Percentiles rank a stretch among this genome's conserved stretches.
phyloP scores from a whole-genome alignment of 2,113 vertebrate species.

The Seriola aureovittata region DNA sequence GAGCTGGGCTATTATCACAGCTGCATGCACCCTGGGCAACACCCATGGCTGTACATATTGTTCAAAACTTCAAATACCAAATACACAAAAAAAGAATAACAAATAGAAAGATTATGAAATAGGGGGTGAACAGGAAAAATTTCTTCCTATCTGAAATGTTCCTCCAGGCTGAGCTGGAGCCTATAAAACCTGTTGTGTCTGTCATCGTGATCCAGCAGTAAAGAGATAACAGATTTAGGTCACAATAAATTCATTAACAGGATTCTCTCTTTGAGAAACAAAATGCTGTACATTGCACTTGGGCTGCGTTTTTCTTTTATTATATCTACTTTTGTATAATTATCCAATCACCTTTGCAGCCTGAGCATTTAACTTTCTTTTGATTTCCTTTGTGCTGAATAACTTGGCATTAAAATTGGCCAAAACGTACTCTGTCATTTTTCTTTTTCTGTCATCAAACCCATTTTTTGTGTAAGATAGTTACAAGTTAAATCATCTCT shows the following conservation, averaged over 20 bases:
- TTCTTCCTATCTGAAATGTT: neutral
- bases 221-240: neutral
- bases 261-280: no score
- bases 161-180: neutral
- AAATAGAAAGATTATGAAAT: neutral
- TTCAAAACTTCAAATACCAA: neutral
- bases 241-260: neutral
- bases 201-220: neutral
- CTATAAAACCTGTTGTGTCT: neutral
- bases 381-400: neutral
- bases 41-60: no score
- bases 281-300: no score
- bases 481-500: no score
- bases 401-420: no score
- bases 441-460: neutral
- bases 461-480: no score
- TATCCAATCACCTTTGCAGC: no score
- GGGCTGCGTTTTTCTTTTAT: no score
- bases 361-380: neutral
- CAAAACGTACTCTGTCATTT: neutral
- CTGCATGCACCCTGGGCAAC: neutral
- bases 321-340: no score
- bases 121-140: neutral
- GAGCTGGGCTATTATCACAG: neutral
- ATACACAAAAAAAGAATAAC: neutral